Percentiles rank a stretch among this genome's conserved stretches.
Evolutionary conservation across 2,797 vertebrate species (phyloP).

Genomic region (Chelonia mydas): DNA sequence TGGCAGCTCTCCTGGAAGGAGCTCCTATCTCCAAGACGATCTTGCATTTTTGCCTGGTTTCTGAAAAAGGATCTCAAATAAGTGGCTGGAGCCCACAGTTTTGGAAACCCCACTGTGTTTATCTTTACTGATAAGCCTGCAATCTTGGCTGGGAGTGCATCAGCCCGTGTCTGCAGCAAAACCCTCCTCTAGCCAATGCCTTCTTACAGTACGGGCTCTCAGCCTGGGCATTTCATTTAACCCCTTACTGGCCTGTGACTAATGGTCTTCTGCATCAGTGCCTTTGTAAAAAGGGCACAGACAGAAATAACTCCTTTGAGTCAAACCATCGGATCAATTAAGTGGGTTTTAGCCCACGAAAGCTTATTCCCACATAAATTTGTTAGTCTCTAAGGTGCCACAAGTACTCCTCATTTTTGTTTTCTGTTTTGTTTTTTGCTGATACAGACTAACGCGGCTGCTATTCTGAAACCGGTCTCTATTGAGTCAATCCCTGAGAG

Average conservation of each 20-base stretch:
- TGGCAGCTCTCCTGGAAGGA: constrained; percentile 24
- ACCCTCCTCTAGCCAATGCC: constrained; percentile 23
- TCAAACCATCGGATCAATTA: neutral
- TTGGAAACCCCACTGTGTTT: constrained; percentile 69
- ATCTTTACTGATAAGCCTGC: constrained; percentile 75
- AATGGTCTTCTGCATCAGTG: neutral
- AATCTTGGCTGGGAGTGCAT: constrained; percentile 65
- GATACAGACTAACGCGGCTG: no score
- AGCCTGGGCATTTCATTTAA: constrained; percentile 44
- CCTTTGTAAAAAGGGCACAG: neutral
- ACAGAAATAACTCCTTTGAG: neutral
- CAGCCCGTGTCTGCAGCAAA: constrained; percentile 56
- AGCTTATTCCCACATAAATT: no score
- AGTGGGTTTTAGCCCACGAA: no score
- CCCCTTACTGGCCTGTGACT: neutral
- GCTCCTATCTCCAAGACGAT: constrained; percentile 54
- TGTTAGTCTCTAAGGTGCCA: no score
- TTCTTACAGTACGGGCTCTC: constrained; percentile 32
- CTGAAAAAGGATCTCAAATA: constrained; percentile 64
- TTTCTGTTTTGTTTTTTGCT: no score
- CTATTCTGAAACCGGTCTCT: neutral
- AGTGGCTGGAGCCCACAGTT: constrained; percentile 46
- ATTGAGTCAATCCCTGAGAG: neutral
- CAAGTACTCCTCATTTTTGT: no score
- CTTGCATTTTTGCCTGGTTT: constrained; percentile 53